These are phyloP conservation scores for Callosobruchus maculatus DNA, from an alignment of 2,888 invertebrate genomes.

Conservation along the genomic window DNA sequence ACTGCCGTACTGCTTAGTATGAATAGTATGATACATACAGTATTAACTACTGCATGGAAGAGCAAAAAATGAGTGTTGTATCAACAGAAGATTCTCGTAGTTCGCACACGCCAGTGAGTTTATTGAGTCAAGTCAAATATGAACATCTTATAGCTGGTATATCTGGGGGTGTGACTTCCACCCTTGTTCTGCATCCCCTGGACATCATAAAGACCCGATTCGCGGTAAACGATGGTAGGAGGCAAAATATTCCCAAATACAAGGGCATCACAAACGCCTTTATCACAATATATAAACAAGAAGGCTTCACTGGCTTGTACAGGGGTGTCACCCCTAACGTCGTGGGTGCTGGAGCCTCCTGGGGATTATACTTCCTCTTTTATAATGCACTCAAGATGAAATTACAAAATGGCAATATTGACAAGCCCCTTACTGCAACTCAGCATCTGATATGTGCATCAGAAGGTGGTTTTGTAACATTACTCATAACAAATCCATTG, in stretches of 20 bases:
- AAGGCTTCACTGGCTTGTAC: conserved; percentile 87
- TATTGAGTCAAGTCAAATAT: conserved; percentile 69
- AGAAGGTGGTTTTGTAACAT: conserved; percentile 83
- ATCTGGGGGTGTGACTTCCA: conserved; percentile 92
- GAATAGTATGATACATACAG: too few species aligned
- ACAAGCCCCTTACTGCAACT: conserved; percentile 73
- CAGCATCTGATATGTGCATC: conserved; percentile 88
- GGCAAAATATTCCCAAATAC: conserved; percentile 78
- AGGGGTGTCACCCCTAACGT: conserved; percentile 96
- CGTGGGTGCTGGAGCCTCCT: conserved; percentile 93
- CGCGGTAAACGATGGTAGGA: conserved; percentile 93
- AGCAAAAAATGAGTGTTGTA: background rate
- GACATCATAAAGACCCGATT: conserved; percentile 98
- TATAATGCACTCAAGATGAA: conserved; percentile 90
- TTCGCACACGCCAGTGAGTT: background rate
- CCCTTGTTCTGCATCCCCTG: conserved; percentile 89
- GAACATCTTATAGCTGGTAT: conserved; percentile 95
- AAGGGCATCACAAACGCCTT: conserved; percentile 77
- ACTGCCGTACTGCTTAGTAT: too few species aligned
- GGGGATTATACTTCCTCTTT: conserved; percentile 98
- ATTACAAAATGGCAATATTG: conserved; percentile 81
- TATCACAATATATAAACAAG: conserved; percentile 77
- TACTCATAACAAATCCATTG: conserved; percentile 92
- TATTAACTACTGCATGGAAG: background rate
- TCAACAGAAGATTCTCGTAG: background rate